Base-by-base conservation (phyloP, 2,797 vertebrate genomes). In the Arnoldichthys spilopterus region DNA sequence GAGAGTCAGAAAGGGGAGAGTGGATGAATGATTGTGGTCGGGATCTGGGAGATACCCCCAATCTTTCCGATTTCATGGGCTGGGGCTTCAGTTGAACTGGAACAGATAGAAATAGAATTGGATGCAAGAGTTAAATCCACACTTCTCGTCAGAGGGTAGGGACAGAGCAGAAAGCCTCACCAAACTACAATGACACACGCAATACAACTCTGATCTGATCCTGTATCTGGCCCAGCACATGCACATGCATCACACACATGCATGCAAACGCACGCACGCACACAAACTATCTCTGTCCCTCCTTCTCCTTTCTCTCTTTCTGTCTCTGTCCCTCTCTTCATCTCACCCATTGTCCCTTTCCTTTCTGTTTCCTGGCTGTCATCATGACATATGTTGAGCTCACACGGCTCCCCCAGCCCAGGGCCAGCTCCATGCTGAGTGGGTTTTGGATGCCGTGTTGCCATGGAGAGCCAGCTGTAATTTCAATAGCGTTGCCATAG, bases 381-480 rank as follows among this genome's bases (percentile, higher is more conserved):
- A 49, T 80, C 80, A 81, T 80, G 81, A 84, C 85, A 83, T 85
- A 84, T 85, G 86, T 69, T 82, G 61, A 75, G 80, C 76, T 83
- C 51, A 67, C 71, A 73, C 78, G 77, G 40, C 76, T 74, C 66
- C 56, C 79, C 76, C 74, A 40, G 83, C 78, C 54, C 76, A 66
- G 43, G 69, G 74, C 72, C 63, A 77, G 74, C 87, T 71, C 82
- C 83, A 88, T 86, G 86, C 85, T 74, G 80, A 86, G 83, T 78
- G 59, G 80, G 74, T 82, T 85, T 82, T 86, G 76, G 81, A 74
- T 82, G 71, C 84, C 43, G 77, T 45, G 89, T 91, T 91, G 88
- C 88, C 84, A 92, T 89, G 87, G 89, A 82, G 83, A 89, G 86
- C 86, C 85, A 85, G 82, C 73, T 80, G 75, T 82, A 76, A 80